Base-by-base conservation (phyloP, 1,140 invertebrate genomes). In the Lucilia cuprina region DNA sequence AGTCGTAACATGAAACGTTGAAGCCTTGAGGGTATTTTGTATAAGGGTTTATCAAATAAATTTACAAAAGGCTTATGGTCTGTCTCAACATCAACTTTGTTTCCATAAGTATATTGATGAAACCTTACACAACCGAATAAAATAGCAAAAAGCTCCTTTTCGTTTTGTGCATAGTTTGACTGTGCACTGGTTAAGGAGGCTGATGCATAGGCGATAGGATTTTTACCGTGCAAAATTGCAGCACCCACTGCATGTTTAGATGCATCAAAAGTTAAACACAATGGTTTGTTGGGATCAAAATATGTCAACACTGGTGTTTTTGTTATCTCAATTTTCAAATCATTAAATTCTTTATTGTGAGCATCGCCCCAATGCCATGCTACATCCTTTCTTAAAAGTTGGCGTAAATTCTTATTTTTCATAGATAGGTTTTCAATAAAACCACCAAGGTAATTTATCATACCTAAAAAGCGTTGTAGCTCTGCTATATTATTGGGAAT, bases 31-130 rank as follows among this genome's bases (percentile, higher is more conserved):
- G 91, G 87, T 7, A 91, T 89, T 50, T 88, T 87, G 25, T 87
- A 80, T 80, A 93, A 85, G 25, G 88, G 78, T 87, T 93, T 92
- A 70, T 88, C 89, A 85, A 92, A 91, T 14, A 93, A 88, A 4
- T 85, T 74, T 60, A 91, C 88, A 19, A 93, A 50, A 14, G 35
- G 91, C 83, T 92, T 92, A 83, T 93, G 92, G 84, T 93, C 92
- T 0, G 90, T 92, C 86, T 92, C 87, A 1, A 92, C 87, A 0
- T 89, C 85, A 2, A 87, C 84, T 25, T 86, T 84, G 13, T 75
- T 84, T 2, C 87, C 88, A 86, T 83, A 88, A 9, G 91, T 82
- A 86, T 88, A 91, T 82, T 91, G 87, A 60, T 88, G 87, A 88
- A 92, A 93, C 83, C 87, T 88, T 82, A 87, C 84, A 86, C 85